These are phyloP conservation scores for Athalia circularis DNA, from an alignment of 2,888 invertebrate species.

Conservation along the genomic window DNA sequence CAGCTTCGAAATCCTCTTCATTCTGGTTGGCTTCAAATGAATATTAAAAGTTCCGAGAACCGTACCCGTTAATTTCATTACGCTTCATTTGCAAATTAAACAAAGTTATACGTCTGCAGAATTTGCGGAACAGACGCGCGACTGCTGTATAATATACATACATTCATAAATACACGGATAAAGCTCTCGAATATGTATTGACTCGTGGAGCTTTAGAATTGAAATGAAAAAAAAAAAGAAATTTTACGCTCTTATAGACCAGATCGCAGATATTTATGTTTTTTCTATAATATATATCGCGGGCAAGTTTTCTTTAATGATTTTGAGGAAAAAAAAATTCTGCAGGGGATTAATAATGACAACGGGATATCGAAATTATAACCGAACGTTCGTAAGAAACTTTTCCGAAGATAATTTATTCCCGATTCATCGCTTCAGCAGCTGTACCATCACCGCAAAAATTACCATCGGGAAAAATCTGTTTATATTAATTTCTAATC, in stretches of 20 bases:
- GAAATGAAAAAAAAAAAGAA: neutral
- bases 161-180: slow-evolving; percentile 1
- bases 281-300: no score
- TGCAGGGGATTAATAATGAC: no score
- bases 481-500: slow-evolving; percentile 8
- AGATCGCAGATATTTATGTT: no score
- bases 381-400: no score
- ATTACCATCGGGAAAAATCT: neutral
- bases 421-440: neutral
- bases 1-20: slow-evolving; percentile 29
- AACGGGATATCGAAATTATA: no score
- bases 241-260: no score
- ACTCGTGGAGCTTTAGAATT: neutral
- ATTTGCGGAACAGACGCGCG: neutral
- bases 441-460: neutral
- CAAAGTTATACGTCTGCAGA: neutral
- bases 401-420: no score
- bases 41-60: slow-evolving; percentile 21
- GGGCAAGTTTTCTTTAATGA: no score
- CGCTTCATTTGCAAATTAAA: slow-evolving; percentile 36
- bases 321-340: no score
- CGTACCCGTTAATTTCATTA: slow-evolving; percentile 31
- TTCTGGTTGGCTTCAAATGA: slow-evolving; percentile 32
- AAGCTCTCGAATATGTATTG: slow-evolving; percentile 2
- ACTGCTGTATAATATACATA: neutral